Evolutionary conservation across 92 coral and sea anemone species (phyloP), one percentile per base, ranked within the genome.

Genomic region (Desmophyllum pertusum): DNA sequence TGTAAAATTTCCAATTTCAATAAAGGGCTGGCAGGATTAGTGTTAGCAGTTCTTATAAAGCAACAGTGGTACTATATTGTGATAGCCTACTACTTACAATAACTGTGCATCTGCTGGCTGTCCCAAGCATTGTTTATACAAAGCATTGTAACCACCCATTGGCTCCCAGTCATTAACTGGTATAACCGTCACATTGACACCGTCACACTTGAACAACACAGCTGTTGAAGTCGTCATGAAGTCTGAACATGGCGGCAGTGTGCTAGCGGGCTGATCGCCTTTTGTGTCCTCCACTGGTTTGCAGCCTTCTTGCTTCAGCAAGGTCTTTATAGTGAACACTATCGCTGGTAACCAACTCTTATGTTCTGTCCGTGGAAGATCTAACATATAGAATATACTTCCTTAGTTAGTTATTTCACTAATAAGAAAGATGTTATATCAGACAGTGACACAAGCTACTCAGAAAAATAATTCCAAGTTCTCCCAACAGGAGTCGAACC

Each of bases 161-260:
- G 92, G 91, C 81, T 97, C 99, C 99, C 99, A 97, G 81, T 97
- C 99, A 77, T 97, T 97, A 66, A 92, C 75, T 21, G 98, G 95
- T 38, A 92, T 72, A 51, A 97, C 78, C 25, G 84, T 91, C 4
- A 97, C 97, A 75, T 84, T 81, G 9, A 94, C 94, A 43, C 88
- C 92, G 45, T 95, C 97, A 70, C 97, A 97, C 78, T 83, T 92
- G 86, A 97, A 97, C 72, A 84, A 72, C 76, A 97, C 96, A 15
- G 94, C 83, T 15, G 94, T 84, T 17, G 90, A 80, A 1, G 99
- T 94, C 62, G 98, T 93, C 38, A 79, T 80, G 83, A 97, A 94
- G 86, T 97, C 98, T 38, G 93, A 81, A 81, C 99, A 94, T 27
- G 96, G 94, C 1, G 99, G 98, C 27, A 94, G 89, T 59, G 84